A percentile compares a stretch with the other conserved stretches of the same genome.
Evolutionary conservation across 2,888 invertebrate species (phyloP).

Genomic region (Magallana nippona): DNA sequence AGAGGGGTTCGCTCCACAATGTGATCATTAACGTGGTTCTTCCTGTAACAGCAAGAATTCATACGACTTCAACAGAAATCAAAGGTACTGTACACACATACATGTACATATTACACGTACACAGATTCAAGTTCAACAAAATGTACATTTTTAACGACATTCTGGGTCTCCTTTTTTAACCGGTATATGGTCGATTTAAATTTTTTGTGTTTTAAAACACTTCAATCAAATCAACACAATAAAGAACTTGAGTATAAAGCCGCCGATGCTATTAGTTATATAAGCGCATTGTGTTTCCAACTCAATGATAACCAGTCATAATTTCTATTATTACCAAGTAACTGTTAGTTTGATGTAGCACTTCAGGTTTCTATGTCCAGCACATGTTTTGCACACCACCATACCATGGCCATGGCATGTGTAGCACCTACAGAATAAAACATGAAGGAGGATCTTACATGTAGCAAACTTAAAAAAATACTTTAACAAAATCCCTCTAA

Average conservation of each 20-base stretch:
- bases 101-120: background rate
- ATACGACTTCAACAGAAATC: background rate
- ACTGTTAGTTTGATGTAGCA: constrained; percentile 76
- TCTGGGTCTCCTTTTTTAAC: no score
- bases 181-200: no score
- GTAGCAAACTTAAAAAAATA: no score
- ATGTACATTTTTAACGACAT: no score
- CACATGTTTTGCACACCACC: constrained; percentile 73
- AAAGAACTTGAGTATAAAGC: no score
- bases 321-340: constrained; percentile 69
- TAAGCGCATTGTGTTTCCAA: no score
- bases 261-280: no score
- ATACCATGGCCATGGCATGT: constrained; percentile 74
- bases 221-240: no score
- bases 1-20: constrained; percentile 80
- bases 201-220: no score
- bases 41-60: constrained; percentile 76
- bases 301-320: background rate
- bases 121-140: no score
- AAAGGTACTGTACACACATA: background rate
- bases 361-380: constrained; percentile 73
- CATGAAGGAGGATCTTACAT: background rate
- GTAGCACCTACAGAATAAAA: constrained; percentile 66
- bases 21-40: constrained; percentile 81
- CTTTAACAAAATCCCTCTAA: no score